Evolutionary conservation across 2,888 invertebrate genomes (phyloP).

Genomic region (Ischnus inquisitorius): DNA sequence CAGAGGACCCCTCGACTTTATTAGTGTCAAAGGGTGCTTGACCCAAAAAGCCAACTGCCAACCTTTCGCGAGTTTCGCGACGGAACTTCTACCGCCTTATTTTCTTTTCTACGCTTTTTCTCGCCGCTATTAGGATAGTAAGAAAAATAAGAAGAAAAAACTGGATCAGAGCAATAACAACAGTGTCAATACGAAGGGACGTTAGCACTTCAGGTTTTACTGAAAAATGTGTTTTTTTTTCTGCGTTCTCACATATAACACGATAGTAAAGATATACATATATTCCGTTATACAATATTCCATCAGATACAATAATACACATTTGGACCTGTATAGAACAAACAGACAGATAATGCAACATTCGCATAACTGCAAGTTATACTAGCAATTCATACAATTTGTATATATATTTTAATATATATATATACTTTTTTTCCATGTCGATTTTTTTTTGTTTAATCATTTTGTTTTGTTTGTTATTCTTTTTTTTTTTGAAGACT

Average conservation of each 20-base stretch:
- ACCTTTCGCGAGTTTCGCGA: slow-evolving; percentile 30
- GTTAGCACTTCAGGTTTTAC: slow-evolving; percentile 68
- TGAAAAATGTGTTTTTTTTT: slow-evolving; percentile 55
- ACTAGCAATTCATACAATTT: slow-evolving; percentile 79
- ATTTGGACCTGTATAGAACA: slow-evolving; percentile 82
- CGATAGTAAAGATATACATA: slow-evolving; percentile 71
- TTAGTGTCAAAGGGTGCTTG: slow-evolving; percentile 78
- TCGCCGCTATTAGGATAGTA: slow-evolving; percentile 20
- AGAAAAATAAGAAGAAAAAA: slow-evolving; percentile 37
- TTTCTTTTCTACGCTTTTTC: slow-evolving; percentile 44
- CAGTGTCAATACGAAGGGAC: slow-evolving; percentile 59
- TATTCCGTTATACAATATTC: slow-evolving; percentile 81
- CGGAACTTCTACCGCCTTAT: slow-evolving; percentile 33
- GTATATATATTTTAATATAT: slow-evolving; percentile 71
- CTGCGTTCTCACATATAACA: slow-evolving; percentile 67
- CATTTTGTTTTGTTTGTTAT: slow-evolving; percentile 74
- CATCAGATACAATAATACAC: slow-evolving; percentile 83
- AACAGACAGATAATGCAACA: slow-evolving; percentile 83
- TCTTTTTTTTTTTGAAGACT: slow-evolving; percentile 79
- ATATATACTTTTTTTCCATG: slow-evolving; percentile 69
- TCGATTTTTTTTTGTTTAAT: slow-evolving; percentile 68
- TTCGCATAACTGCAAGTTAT: slow-evolving; percentile 81
- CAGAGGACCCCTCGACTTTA: slow-evolving; percentile 75
- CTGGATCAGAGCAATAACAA: slow-evolving; percentile 32
- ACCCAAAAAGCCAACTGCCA: slow-evolving; percentile 74